Base-by-base conservation (phyloP, 2,888 invertebrate species). In the Caenorhabditis angaria region DNA sequence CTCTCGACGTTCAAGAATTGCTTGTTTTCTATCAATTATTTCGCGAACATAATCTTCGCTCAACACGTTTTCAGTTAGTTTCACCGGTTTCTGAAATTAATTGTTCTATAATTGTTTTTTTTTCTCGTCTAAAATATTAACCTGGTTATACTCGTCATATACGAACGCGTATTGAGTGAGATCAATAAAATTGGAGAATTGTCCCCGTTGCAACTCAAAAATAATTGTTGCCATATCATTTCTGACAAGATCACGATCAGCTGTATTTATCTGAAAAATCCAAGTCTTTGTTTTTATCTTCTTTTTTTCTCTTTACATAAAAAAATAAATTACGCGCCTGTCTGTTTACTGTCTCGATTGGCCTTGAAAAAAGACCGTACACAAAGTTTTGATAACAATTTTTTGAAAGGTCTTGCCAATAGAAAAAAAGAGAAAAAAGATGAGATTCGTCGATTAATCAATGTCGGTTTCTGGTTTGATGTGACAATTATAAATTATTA, bases 1-100 rank as follows among this genome's bases (percentile, higher is more conserved):
- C 62, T 82, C 81, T 1, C 67, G 66, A 48, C 82, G 70, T 12
- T 59, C 64, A 47, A 83, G 47, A 54, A 84, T 78, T 12, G 29
- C 28, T 18, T 47, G 66, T 64, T 84, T 83, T 18, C 83, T 65
- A 27, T 65, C 59, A 51, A 84, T 73, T 24, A 82, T 71, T 48
- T 81, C 80, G 5, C 73, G 72, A 14, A 81, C 76, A 54, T 78
- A 78, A 22, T 74, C 76, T 66, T 69, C 74, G 47, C 62, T 65
- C 47, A 74, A 70, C 74, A 73, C 72, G 68, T 73, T 68, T 68
- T 68, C 68, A 29, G 72, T 68, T 22, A 65, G n/a, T 35, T 35
- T 73, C 68, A 73, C 68, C 72, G 72, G 72, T 73, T 51, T 65
- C 79, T 79, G 61, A 22, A 75, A 63, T 20, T 14, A 14, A 18